Base-by-base conservation (phyloP, 2,113 vertebrate genomes). In the Nycticebus coucang region DNA sequence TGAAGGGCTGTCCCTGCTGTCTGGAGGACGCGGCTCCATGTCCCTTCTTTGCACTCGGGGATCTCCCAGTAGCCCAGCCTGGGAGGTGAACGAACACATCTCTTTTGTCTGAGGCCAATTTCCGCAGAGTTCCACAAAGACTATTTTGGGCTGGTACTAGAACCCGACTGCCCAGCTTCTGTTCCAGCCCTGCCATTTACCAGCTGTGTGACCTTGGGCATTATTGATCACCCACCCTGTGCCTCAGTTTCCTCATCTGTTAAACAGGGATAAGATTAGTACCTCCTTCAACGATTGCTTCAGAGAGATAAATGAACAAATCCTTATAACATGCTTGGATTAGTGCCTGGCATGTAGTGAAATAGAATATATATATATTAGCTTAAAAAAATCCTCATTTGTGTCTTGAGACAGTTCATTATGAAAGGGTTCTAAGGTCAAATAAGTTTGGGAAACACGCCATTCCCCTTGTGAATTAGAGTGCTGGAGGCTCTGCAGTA, bases 1-100 rank as follows among this genome's bases (percentile, higher is more conserved):
- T 9, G 30, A 17, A 35, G 45, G 62, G 37, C 37, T 24, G 0
- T 0, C 74, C 35, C n/a, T 7, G 7, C 28, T 14, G 5, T 7
- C 5, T 1, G 0, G n/a, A 50, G 53, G 15, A 74, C n/a, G 68
- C 26, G 19, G 84, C 75, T 35, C 89, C 26, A 0, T 0, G 22
- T 41, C 7, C 33, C 33, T 53, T 83, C 28, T 33, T 9, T 0
- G 2, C 45, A 57, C 13, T 22, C 0, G 14, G 50, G 19, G 41
- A 21, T 28, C 35, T 24, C 55, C 41, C 9, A 0, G 12, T 0
- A 30, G 69, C 87, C 18, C 15, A 8, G 82, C 9, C 30, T 12
- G 11, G 64, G 59, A 64, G 21, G 35, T 37, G 17, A 55, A 37
- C 53, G 10, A 71, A 22, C 0, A 3, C n/a, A 19, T n/a, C 66